Percentiles rank a stretch among this genome's conserved stretches.
Conservation (phyloP, 1,140 invertebrate genomes). For the Drosophila pandora region DNA sequence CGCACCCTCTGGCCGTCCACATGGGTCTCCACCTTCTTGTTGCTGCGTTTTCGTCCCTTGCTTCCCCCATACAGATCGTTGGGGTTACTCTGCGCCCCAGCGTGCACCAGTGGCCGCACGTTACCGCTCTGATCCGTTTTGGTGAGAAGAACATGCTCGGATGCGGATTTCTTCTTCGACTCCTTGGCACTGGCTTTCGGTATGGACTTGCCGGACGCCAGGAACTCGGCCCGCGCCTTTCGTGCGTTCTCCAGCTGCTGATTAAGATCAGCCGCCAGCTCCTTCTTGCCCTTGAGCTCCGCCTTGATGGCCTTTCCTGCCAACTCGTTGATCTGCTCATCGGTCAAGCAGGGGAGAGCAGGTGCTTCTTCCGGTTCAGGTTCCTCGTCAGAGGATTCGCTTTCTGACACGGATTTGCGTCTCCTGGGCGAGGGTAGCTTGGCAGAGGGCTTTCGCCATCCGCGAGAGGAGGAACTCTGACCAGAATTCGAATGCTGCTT, state of each 20-base stretch:
- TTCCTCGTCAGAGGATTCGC: neutral
- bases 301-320: constrained; percentile 95
- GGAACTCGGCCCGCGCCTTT: constrained; percentile 84
- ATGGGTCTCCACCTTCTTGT: constrained; percentile 90
- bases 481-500: neutral
- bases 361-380: neutral
- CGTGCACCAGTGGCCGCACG: constrained; percentile 84
- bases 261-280: constrained; percentile 89
- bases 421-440: constrained; percentile 2
- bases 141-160: constrained; percentile 88
- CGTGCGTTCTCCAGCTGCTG: constrained; percentile 89
- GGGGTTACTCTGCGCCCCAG: constrained; percentile 34
- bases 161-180: neutral
- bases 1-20: constrained; percentile 88
- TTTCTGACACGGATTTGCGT: constrained; percentile 4
- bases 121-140: constrained; percentile 88
- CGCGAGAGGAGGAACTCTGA: constrained; percentile 1
- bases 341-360: constrained; percentile 84
- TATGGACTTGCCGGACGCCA: constrained; percentile 27
- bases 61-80: constrained; percentile 68
- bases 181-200: neutral
- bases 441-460: constrained; percentile 41
- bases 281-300: constrained; percentile 93
- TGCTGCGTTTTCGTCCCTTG: constrained; percentile 84
- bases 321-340: constrained; percentile 94